Base-by-base conservation (phyloP, 2,113 vertebrate species). In the Tamias sibiricus region DNA sequence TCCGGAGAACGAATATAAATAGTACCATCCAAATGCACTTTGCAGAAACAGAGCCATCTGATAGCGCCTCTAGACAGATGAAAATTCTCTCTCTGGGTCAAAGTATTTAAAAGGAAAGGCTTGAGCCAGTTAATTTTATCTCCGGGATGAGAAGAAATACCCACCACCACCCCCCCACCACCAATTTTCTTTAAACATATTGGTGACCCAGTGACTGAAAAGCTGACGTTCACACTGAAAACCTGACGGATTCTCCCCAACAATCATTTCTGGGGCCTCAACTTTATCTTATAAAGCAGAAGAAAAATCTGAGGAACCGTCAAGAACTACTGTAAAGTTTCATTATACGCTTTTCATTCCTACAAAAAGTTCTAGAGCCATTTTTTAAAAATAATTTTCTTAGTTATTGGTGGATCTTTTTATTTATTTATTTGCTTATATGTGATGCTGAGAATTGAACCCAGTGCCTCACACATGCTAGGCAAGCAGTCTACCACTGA, bases 251-350 rank as follows among this genome's bases (percentile, higher is more conserved):
- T 22, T 82, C 49, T 71, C 69, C 16, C 28, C 37, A 54, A 24
- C 49, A 9, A 1, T 28, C 32, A 11, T 74, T 69, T 84, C 32
- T 32, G 0, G 2, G 32, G 30, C 3, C 64, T 26, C 64, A 62
- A 32, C 26, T 95, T 85, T 57, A 40, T 13, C 86, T 95, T 89
- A 32, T 83, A 77, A 94, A 83, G 79, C 90, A 97, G 87, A 91
- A 96, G 92, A 66, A 95, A 97, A 97, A 97, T 93, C 66, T 95
- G 94, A 88, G 84, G 62, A 83, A 90, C n/a, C 49, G 96, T 57
- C 92, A 94, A 95, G n/a, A 96, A 94, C 62, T 57, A 26, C 89
- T 76, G 24, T 0, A 0, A 97, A 90, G 68, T 97, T 96, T 88
- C 97, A 82, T 81, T 85, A 81, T 92, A 87, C 54, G 17, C 68